Evolutionary conservation across 2,797 vertebrate species (phyloP).

Genomic region (Ptychobarbus kaznakovi): DNA sequence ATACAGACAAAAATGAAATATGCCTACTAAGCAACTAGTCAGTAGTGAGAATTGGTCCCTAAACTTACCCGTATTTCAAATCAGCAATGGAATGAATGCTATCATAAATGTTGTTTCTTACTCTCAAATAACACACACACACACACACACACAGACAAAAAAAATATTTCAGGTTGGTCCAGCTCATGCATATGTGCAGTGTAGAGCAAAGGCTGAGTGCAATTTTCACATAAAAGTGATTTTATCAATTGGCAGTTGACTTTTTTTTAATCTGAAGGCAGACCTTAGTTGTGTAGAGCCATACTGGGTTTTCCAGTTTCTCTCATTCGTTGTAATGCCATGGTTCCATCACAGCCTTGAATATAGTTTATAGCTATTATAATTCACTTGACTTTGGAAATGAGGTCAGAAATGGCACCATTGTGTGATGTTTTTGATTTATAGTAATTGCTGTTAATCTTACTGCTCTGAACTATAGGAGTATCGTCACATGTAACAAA

Average conservation of each 20-base stretch:
- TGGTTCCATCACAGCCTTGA: neutral
- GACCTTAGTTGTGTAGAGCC: neutral
- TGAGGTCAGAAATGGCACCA: neutral
- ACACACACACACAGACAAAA: too few species aligned
- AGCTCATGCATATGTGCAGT: neutral
- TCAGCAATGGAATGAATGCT: too few species aligned
- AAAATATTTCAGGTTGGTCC: neutral
- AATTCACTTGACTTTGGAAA: neutral
- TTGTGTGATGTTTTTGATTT: neutral
- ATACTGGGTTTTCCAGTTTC: too few species aligned
- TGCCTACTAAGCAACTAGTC: too few species aligned
- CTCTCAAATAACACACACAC: neutral
- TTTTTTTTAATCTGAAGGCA: neutral
- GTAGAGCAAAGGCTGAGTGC: neutral
- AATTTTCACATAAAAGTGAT: neutral
- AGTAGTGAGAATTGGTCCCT: too few species aligned
- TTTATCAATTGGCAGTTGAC: neutral
- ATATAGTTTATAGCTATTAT: neutral
- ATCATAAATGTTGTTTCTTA: too few species aligned
- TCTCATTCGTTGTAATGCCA: neutral
- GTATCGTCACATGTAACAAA: constrained; percentile 37
- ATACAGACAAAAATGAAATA: too few species aligned
- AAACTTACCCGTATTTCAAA: too few species aligned
- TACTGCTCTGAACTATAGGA: constrained; percentile 24
- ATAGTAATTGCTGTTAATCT: constrained; percentile 25